Conservation (phyloP, 37 sponge, comb jelly and placozoan species). For the Geodia barretti region DNA sequence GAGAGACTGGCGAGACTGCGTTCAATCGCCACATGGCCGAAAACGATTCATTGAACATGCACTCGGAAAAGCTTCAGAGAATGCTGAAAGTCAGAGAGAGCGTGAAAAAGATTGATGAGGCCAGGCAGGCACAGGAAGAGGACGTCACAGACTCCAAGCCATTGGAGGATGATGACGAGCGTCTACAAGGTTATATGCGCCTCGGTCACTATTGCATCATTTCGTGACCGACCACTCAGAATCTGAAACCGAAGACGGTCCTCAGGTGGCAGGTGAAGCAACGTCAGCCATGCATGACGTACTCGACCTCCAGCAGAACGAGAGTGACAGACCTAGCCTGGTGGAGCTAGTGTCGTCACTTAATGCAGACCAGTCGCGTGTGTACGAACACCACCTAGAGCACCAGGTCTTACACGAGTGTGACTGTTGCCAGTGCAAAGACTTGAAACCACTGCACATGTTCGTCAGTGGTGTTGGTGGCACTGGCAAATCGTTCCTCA, state of each 20-base stretch:
- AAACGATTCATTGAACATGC: background rate
- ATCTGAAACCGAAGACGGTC: conserved; percentile 29
- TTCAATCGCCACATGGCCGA: conserved; percentile 17
- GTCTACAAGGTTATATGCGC: no score
- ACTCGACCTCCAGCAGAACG: background rate
- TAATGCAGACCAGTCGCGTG: conserved; percentile 48
- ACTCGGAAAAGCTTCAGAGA: conserved; percentile 40
- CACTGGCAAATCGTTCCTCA: no score
- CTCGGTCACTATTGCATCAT: no score
- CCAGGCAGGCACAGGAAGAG: conserved; percentile 50
- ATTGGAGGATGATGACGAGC: no score
- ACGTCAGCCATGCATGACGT: conserved; percentile 45
- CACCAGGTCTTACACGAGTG: conserved; percentile 2
- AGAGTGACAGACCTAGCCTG: background rate
- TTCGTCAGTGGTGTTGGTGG: no score
- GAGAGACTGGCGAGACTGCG: conserved; percentile 39
- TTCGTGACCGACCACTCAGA: no score
- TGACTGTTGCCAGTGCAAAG: conserved; percentile 20
- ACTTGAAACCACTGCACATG: no score
- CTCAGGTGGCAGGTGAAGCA: conserved; percentile 44
- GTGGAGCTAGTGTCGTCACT: conserved; percentile 43
- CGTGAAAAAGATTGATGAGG: conserved; percentile 34
- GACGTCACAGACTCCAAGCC: no score
- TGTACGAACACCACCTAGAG: conserved; percentile 35
- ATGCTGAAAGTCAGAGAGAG: conserved; percentile 27